Evolutionary conservation across 2,888 invertebrate genomes (phyloP).

Genomic region (Vesta saturnalis): DNA sequence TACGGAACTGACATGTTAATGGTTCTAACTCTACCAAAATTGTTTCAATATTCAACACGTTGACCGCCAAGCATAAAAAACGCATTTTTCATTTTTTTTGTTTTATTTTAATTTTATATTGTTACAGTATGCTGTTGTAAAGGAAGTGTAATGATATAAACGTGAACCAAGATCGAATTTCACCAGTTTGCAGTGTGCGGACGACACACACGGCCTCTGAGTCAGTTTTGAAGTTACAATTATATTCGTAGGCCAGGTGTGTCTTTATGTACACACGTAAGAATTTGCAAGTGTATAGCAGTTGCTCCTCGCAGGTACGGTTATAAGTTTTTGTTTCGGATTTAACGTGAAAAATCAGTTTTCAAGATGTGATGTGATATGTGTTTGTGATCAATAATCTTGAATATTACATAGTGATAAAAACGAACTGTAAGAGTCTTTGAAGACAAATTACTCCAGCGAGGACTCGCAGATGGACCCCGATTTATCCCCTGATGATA

Average conservation of each 20-base stretch:
- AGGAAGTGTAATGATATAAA: too few relatives aligned
- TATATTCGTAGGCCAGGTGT: not conserved
- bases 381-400: not conserved
- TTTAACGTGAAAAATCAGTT: not conserved
- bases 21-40: too few relatives aligned
- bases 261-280: not conserved
- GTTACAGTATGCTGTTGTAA: too few relatives aligned
- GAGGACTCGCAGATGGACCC: not conserved
- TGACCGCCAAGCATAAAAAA: too few relatives aligned
- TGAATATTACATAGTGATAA: not conserved
- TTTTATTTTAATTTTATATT: too few relatives aligned
- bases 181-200: too few relatives aligned
- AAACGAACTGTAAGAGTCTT: not conserved
- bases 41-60: too few relatives aligned
- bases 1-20: too few relatives aligned
- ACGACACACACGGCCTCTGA: too few relatives aligned
- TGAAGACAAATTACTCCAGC: not conserved
- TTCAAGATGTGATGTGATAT: not conserved
- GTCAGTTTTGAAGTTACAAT: not conserved
- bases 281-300: not conserved
- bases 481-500: not conserved
- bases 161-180: too few relatives aligned
- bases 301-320: not conserved
- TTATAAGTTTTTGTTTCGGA: constrained; percentile 5
- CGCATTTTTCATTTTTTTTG: too few relatives aligned